Conservation (phyloP, 1,140 invertebrate genomes). For the Drosophila nannoptera region DNA sequence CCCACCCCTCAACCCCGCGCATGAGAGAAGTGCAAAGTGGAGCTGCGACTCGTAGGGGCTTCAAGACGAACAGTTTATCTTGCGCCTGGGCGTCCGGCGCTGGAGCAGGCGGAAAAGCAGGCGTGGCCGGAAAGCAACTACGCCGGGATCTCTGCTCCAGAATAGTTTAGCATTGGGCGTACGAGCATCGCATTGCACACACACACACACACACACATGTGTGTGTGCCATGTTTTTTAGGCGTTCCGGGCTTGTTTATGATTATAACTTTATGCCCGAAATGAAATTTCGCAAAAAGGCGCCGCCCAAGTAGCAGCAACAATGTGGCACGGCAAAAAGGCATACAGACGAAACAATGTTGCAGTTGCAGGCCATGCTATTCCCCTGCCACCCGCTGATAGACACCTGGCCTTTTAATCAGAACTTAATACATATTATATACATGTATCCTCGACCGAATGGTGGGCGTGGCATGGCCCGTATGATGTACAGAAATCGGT, state of each 20-base stretch:
- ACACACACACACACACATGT: too few relatives aligned
- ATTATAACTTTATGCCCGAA: conserved; percentile 70
- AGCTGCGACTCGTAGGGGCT: conserved; percentile 49
- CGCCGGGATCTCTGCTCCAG: neutral
- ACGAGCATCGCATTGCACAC: conserved; percentile 7
- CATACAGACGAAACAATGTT: too few relatives aligned
- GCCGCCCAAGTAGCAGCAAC: conserved; percentile 10
- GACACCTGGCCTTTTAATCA: too few relatives aligned
- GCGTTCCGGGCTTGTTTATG: conserved; percentile 68
- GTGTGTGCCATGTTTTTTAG: conserved; percentile 39
- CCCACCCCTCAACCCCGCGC: conserved; percentile 36
- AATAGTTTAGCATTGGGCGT: neutral
- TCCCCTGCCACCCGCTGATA: too few relatives aligned
- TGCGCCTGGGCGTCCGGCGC: conserved; percentile 53
- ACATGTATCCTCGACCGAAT: too few relatives aligned
- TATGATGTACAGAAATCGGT: too few relatives aligned
- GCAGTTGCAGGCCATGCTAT: too few relatives aligned
- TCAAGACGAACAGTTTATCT: conserved; percentile 74
- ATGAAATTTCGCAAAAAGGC: conserved; percentile 63
- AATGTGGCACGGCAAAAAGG: too few relatives aligned
- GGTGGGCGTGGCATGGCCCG: too few relatives aligned
- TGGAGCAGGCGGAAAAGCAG: conserved; percentile 27
- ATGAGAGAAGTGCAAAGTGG: conserved; percentile 62
- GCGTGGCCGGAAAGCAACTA: conserved; percentile 29
- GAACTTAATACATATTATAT: too few relatives aligned